phyloP scores from a whole-genome alignment of 2,113 vertebrate genomes.

The Carassius auratus region DNA sequence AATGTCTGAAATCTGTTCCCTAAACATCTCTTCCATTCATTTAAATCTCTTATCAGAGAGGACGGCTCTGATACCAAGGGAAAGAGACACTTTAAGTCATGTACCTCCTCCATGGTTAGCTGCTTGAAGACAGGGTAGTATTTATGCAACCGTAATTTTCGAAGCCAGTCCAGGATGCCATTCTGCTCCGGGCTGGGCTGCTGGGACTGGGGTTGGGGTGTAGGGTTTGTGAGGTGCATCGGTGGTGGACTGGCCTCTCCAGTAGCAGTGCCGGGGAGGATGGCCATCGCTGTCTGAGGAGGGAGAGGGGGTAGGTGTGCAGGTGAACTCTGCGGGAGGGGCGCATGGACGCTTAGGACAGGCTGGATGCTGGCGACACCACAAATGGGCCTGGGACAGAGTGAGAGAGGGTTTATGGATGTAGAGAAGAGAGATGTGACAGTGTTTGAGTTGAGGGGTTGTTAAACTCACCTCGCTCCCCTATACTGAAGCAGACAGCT shows the following conservation, averaged over 20 bases:
- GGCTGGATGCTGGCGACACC: constrained; percentile 93
- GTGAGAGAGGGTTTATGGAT: constrained; percentile 53
- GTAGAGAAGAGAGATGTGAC: neutral
- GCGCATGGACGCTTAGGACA: constrained; percentile 79
- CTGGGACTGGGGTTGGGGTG: constrained; percentile 59
- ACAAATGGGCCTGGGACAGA: constrained; percentile 82
- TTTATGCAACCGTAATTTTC: constrained; percentile 93
- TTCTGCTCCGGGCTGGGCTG: constrained; percentile 83
- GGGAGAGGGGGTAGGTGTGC: constrained; percentile 72
- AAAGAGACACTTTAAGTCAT: neutral
- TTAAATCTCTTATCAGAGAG: neutral
- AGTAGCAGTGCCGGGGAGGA: constrained; percentile 37
- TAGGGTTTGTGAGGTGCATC: constrained; percentile 64
- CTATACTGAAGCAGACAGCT: constrained; percentile 63
- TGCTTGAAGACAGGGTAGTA: constrained; percentile 98
- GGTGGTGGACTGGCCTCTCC: constrained; percentile 59
- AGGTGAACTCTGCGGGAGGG: constrained; percentile 65
- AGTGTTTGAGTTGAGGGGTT: neutral
- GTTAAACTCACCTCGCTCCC: constrained; percentile 46
- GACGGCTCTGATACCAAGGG: too few species aligned
- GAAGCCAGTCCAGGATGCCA: constrained; percentile 94
- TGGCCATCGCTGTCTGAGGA: constrained; percentile 58
- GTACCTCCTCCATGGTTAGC: constrained; percentile 98
- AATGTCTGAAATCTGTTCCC: neutral
- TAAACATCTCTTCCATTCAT: neutral